Conservation (phyloP, 2,888 invertebrate species). For the Clistopyga incitator region DNA sequence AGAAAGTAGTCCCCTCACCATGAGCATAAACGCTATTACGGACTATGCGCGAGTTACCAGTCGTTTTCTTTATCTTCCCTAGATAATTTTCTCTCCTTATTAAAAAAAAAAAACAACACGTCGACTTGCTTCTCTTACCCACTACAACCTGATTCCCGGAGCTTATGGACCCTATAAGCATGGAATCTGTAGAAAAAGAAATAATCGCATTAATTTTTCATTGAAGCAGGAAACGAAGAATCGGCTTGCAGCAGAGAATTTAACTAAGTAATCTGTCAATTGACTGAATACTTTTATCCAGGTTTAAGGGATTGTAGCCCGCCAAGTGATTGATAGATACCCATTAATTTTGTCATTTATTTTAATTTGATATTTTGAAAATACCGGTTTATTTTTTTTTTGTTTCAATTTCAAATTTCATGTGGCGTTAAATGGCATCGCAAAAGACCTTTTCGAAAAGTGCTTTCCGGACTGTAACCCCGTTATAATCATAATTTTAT, state of each 20-base stretch:
- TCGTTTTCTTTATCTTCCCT: slow-evolving; percentile 72
- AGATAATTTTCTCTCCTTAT: slow-evolving; percentile 67
- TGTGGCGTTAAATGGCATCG: too few species aligned
- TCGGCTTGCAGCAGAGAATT: slow-evolving; percentile 22
- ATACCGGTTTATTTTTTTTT: too few species aligned
- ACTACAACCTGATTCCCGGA: slow-evolving; percentile 79
- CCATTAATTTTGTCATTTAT: too few species aligned
- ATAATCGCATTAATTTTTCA: slow-evolving; percentile 13
- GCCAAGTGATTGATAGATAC: too few species aligned
- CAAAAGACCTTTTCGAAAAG: too few species aligned
- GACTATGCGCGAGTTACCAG: slow-evolving; percentile 77
- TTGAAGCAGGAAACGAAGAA: slow-evolving; percentile 35
- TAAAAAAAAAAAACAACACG: slow-evolving; percentile 59
- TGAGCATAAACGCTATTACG: slow-evolving; percentile 74
- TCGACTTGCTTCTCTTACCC: slow-evolving; percentile 67
- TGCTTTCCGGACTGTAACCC: too few species aligned
- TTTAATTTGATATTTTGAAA: too few species aligned
- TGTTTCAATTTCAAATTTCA: too few species aligned
- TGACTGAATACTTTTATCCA: too few species aligned
- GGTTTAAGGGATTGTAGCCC: too few species aligned
- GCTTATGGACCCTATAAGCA: slow-evolving; percentile 80
- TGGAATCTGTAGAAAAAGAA: slow-evolving; percentile 77
- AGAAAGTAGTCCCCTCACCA: slow-evolving; percentile 82
- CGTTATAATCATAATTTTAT: too few species aligned
- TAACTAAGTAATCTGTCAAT: too few species aligned